Base-by-base conservation (phyloP, 2,888 invertebrate species). In the Torymus tubicola region DNA sequence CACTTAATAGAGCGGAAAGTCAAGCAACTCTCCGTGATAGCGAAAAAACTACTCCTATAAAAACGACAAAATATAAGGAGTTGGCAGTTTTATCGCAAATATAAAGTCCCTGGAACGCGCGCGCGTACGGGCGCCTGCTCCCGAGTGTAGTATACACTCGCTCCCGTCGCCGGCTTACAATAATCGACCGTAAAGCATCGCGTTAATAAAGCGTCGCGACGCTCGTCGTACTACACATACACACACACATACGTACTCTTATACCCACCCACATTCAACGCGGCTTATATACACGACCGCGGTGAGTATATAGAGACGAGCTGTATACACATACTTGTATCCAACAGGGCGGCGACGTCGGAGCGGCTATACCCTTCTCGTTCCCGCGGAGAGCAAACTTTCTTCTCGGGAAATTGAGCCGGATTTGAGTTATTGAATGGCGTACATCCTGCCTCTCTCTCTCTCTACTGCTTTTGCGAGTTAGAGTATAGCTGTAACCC, bases 391-490 rank as follows among this genome's bases (percentile, higher is more conserved):
- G 67, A 72, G 85, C 84, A 86, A 89, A 88, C 87, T 88, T 89
- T 88, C 85, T 86, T 86, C 85, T 86, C 85, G 86, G 86, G 86
- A 89, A 90, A 91, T 90, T 90, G 89, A 91, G 87, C 87, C 86
- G 86, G 87, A 89, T 89, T 89, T 90, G 89, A 91, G 87, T 90
- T 90, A 90, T 88, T 85, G 85, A 83, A 86, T 80, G 85, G 82
- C 85, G 84, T 21, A 73, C 74, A 78, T 73, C 70, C 74, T 78
- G 70, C 60, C 21, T 53, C 42, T 58, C 53, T 13, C 12, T 21
- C 5, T 53, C 4, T 58, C 52, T 58, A 8, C 18, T 42, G 10
- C 4, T 21, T 50, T 50, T 21, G 63, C 63, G 18, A 71, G 76
- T 80, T 81, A 80, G 76, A 78, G 75, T 73, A 14, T 42, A 42